Percentiles rank a stretch among this genome's conserved stretches.
These are phyloP conservation scores for Chrysopilus asiliformis DNA, from an alignment of 2,888 invertebrate species.

Conservation along the genomic window DNA sequence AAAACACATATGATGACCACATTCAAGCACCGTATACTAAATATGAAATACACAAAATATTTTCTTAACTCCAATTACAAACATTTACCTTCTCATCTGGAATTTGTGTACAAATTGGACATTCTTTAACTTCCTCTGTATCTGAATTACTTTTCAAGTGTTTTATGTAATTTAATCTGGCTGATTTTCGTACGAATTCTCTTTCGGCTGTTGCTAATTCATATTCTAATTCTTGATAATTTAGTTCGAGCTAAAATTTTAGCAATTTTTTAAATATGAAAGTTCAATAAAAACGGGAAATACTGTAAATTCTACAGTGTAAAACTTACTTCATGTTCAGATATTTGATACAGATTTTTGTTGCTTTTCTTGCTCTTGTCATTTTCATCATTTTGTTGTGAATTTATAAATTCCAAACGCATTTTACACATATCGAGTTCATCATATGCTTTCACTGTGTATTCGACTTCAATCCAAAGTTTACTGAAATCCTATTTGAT, in stretches of 20 bases:
- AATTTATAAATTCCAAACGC: too few species aligned
- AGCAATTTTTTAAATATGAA: too few species aligned
- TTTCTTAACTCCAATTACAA: neutral
- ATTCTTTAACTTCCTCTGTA: slow-evolving; percentile 43
- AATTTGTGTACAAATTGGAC: slow-evolving; percentile 53
- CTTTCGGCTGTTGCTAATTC: slow-evolving; percentile 21
- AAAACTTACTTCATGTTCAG: too few species aligned
- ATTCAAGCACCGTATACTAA: slow-evolving; percentile 56
- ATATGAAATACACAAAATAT: slow-evolving; percentile 10
- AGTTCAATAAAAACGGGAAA: too few species aligned
- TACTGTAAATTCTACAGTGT: too few species aligned
- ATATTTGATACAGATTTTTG: too few species aligned
- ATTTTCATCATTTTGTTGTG: too few species aligned
- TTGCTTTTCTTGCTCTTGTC: too few species aligned
- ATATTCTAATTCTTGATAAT: neutral
- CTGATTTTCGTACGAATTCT: slow-evolving; percentile 29
- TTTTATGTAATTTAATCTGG: slow-evolving; percentile 51
- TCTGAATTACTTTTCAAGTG: slow-evolving; percentile 43
- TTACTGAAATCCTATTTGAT: slow-evolving; percentile 23
- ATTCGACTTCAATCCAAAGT: slow-evolving; percentile 34
- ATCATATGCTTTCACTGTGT: slow-evolving; percentile 45
- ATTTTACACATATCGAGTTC: slow-evolving; percentile 60
- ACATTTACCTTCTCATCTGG: slow-evolving; percentile 40
- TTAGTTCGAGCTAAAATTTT: neutral
- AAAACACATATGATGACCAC: slow-evolving; percentile 60